phyloP scores from a whole-genome alignment of 2,113 vertebrate genomes.

The Ammodytes marinus region DNA sequence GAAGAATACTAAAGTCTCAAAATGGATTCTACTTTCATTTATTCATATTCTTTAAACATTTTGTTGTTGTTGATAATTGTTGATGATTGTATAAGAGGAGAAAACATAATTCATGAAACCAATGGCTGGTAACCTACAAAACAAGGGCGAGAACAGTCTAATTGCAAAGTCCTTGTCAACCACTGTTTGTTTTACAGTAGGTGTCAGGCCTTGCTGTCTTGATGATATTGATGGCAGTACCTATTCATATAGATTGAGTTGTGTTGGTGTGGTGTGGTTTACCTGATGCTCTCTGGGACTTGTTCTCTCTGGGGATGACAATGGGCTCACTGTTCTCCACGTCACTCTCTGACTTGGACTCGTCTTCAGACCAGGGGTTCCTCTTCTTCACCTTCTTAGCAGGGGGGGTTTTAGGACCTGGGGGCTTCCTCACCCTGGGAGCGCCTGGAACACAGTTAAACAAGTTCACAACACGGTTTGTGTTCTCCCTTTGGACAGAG shows the following conservation, averaged over 20 bases:
- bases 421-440: slow-evolving; percentile 90
- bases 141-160: too few relatives aligned
- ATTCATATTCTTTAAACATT: too few relatives aligned
- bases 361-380: slow-evolving; percentile 98
- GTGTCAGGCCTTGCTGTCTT: too few relatives aligned
- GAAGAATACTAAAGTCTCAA: not conserved
- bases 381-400: slow-evolving; percentile 95
- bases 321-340: slow-evolving; percentile 89
- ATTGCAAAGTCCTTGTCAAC: too few relatives aligned
- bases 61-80: too few relatives aligned
- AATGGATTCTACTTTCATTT: not conserved
- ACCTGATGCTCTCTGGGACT: slow-evolving; percentile 96
- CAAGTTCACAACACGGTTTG: not conserved
- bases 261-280: not conserved
- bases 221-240: not conserved
- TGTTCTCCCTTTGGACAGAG: not conserved
- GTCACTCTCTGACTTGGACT: slow-evolving; percentile 94
- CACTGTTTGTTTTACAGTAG: too few relatives aligned
- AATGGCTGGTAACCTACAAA: too few relatives aligned
- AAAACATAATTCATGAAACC: too few relatives aligned
- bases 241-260: not conserved
- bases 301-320: slow-evolving; percentile 93
- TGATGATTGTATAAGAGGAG: too few relatives aligned
- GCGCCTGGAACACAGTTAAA: slow-evolving; percentile 80
- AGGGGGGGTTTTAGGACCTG: slow-evolving; percentile 82